Evolutionary conservation across 2,113 vertebrate species (phyloP), one percentile per base, ranked within the genome.

Genomic region (Lampris megalopsis): DNA sequence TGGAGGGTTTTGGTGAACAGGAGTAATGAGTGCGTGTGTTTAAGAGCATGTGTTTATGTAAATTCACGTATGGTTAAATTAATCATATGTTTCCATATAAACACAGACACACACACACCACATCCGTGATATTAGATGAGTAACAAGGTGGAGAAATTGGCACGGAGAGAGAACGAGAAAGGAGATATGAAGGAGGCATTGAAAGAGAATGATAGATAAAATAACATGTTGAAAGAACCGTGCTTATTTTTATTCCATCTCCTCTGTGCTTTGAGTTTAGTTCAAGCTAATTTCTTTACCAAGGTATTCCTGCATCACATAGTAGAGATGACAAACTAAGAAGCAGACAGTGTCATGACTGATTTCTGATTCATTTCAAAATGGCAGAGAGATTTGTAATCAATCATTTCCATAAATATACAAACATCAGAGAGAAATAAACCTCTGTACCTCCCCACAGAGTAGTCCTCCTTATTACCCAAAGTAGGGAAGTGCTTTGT

Each of bases 381-480:
- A 85, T 56, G 45, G 42, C 45, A 13, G 0, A 35, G 2, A 8
- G 52, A 38, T 47, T 77, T 85, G 49, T 13, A 81, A 82, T 83
- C 64, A 66, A 81, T 69, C 35, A 43, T 65, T 68, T 63, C 8
- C 13, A 68, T 67, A 64, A 73, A 83, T 42, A 71, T 42, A 47
- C 4, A 2, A 37, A 75, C 52, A 74, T 37, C 38, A 76, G 57
- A 74, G 65, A 80, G 73, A 64, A 77, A 68, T 43, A 56, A 63
- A 65, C 37, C 77, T 61, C 52, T 6, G 42, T 50, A 48, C 53
- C 71, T 64, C 57, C 67, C 62, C 42, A 11, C 13, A 9, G 41
- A 75, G 74, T 56, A 43, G 57, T 58, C 71, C 66, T 45, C 85
- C 68, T 89, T 64, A 84, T 84, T 91, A 86, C 82, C 74, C 59